Percentiles rank a stretch among this genome's conserved stretches.
These are phyloP conservation scores for Furnarius figulus DNA, from an alignment of 2,113 vertebrate species.

Conservation along the genomic window DNA sequence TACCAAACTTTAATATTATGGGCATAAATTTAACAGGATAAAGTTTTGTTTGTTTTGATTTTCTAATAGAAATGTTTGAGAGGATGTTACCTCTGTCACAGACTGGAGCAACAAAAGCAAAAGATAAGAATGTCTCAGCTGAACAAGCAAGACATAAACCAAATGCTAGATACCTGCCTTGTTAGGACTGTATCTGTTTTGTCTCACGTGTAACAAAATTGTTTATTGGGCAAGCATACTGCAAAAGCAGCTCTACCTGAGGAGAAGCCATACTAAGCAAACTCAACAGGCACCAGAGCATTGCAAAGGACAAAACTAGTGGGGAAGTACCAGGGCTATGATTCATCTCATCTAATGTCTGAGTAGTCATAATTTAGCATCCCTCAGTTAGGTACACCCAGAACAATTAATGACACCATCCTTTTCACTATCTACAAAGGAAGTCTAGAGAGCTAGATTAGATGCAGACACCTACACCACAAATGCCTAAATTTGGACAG, in stretches of 20 bases:
- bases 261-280: background rate
- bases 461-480: background rate
- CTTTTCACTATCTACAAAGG: background rate
- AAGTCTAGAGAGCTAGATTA: background rate
- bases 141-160: background rate
- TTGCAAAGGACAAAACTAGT: background rate
- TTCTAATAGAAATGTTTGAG: background rate
- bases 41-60: background rate
- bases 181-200: background rate
- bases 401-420: background rate
- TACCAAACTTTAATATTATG: background rate
- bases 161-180: background rate
- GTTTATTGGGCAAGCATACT: background rate
- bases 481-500: conserved; percentile 30
- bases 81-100: background rate
- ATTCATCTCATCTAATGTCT: background rate
- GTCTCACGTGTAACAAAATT: background rate
- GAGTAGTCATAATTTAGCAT: background rate
- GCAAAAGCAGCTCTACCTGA: background rate
- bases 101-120: background rate
- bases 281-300: background rate
- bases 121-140: background rate
- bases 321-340: background rate
- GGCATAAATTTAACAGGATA: background rate
- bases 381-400: background rate